These are phyloP conservation scores for Drosophila oshimai DNA, from an alignment of 1,140 invertebrate species.

Conservation along the genomic window DNA sequence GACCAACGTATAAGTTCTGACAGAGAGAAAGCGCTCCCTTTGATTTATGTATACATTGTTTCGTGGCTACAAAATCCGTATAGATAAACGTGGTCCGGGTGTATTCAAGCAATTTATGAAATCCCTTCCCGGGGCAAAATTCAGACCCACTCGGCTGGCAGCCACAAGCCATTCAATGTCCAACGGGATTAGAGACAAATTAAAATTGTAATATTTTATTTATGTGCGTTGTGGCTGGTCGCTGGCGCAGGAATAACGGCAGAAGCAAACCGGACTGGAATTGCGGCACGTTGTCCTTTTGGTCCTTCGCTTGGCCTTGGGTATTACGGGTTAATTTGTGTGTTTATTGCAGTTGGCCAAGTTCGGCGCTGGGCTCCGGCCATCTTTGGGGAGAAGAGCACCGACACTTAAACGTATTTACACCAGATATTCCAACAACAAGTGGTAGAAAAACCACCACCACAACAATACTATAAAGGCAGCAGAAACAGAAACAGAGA, in stretches of 20 bases:
- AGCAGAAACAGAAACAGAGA: conserved; percentile 32
- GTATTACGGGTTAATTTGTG: conserved; percentile 81
- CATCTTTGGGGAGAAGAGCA: conserved; percentile 29
- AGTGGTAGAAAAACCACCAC: conserved; percentile 10
- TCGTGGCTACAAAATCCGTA: conserved; percentile 25
- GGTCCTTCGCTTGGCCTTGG: conserved; percentile 48
- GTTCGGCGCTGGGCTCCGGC: conserved; percentile 42
- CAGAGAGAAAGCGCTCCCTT: conserved; percentile 40
- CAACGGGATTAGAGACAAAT: conserved; percentile 77
- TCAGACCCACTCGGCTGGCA: conserved; percentile 2
- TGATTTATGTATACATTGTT: conserved; percentile 61
- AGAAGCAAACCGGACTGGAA: conserved; percentile 36
- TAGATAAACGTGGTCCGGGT: conserved; percentile 21
- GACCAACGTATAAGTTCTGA: conserved; percentile 35
- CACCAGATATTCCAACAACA: conserved; percentile 58
- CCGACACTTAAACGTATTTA: conserved; percentile 78
- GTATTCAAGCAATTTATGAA: conserved; percentile 64
- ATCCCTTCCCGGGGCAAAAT: conserved; percentile 20
- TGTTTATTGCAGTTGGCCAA: conserved; percentile 81
- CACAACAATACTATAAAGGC: conserved; percentile 6
- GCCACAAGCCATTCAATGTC: conserved; percentile 52
- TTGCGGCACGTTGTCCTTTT: conserved; percentile 69
- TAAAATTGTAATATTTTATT: conserved; percentile 82
- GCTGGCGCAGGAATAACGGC: conserved; percentile 24
- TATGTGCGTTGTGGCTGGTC: conserved; percentile 54